Evolutionary conservation across 2,113 vertebrate species (phyloP).

Genomic region (Catharus minimus): DNA sequence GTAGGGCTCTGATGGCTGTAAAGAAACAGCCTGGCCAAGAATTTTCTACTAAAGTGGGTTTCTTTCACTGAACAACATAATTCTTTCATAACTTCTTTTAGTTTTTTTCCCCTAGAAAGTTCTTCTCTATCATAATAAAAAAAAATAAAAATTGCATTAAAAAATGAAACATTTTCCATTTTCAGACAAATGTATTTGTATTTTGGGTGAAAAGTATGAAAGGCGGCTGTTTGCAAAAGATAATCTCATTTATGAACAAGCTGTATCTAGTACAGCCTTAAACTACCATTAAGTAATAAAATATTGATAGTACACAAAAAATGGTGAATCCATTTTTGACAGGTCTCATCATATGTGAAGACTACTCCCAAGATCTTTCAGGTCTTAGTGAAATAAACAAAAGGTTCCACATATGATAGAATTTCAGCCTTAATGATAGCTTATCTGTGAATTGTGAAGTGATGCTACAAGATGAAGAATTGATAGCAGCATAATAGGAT

Average conservation of each 20-base stretch:
- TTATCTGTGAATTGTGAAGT: constrained; percentile 37
- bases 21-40: background rate
- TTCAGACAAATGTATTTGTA: background rate
- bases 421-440: constrained; percentile 41
- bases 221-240: background rate
- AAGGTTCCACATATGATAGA: background rate
- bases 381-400: constrained; percentile 28
- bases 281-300: background rate
- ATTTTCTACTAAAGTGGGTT: background rate
- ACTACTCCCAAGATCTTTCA: constrained; percentile 16
- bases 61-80: background rate
- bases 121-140: background rate
- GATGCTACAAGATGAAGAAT: constrained; percentile 28
- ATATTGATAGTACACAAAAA: background rate
- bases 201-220: background rate
- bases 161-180: background rate
- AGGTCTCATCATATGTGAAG: constrained; percentile 9
- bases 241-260: background rate
- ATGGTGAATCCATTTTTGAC: background rate
- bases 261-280: background rate
- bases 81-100: background rate
- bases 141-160: background rate
- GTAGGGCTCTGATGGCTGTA: background rate
- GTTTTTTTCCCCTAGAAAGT: background rate
- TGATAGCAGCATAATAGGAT: constrained; percentile 42